Evolutionary conservation across 2,888 invertebrate species (phyloP), one percentile per base, ranked within the genome.

Genomic region (Meliscaeva auricollis): DNA sequence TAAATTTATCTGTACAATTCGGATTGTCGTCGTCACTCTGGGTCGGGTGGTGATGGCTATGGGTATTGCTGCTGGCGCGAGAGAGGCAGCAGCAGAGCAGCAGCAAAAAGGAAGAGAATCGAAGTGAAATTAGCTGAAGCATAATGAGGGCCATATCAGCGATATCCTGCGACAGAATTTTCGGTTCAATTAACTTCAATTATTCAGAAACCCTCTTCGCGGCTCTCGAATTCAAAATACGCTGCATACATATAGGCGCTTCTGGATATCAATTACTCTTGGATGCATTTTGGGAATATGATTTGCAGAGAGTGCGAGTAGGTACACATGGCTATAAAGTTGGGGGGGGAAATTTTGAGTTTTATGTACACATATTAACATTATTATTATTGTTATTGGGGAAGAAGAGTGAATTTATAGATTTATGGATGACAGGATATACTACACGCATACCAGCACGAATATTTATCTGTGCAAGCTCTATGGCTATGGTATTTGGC

Each of bases 101-200:
- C 52, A 13, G 11, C 13, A 38, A 38, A 35, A 46, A 22, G 32
- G 46, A 66, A 48, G 48, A 69, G 32, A 30, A 46, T 64, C 35
- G 68, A 52, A 50, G 54, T 69, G 56, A 79, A 84, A 84, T 84
- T 79, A 79, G 75, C 54, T 78, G 26, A 56, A 78, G 78, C 70
- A 84, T 75, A 84, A 84, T 79, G 69, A 69, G 62, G 62, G 74
- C n/a, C 50, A 30, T 69, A 58, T 83, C 83, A 79, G 83, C 74
- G 79, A 83, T 78, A 79, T 83, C 74, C 79, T 64, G 83, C 64
- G 83, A 83, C 83, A 56, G 48, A 83, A 75, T 83, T 83, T 83
- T 79, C 83, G 69, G 83, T 83, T 83, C 79, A 83, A 83, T 78
- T 83, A 83, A 78, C 79, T 83, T 83, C 74, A 83, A 83, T 83